Percentiles rank a stretch among this genome's conserved stretches.
Conservation (phyloP, 2,113 vertebrate species). For the Motacilla alba region DNA sequence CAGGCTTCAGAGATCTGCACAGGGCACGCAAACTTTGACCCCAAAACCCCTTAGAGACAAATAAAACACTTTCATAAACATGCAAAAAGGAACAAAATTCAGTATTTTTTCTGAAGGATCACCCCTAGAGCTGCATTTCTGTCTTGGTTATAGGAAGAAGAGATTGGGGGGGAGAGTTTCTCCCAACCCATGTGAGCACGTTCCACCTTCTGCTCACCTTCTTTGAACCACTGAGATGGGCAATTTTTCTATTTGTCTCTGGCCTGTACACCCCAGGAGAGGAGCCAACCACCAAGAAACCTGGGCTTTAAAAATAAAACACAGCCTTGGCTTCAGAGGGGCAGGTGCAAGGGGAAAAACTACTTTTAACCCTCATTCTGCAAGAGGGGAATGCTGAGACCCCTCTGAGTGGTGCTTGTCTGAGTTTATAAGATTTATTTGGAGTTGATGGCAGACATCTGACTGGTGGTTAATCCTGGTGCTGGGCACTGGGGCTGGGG, state of each 20-base stretch:
- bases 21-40: not conserved
- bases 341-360: not conserved
- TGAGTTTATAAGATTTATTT: not conserved
- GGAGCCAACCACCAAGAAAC: not conserved
- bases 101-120: not conserved
- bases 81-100: not conserved
- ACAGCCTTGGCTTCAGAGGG: not conserved
- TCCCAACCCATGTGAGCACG: not conserved
- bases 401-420: not conserved
- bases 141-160: not conserved
- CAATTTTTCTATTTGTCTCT: not conserved
- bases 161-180: not conserved
- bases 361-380: slow-evolving; percentile 14
- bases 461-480: slow-evolving; percentile 1
- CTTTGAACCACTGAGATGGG: rapidly evolving
- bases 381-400: not conserved
- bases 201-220: not conserved
- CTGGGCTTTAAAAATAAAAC: not conserved
- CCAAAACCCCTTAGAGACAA: not conserved
- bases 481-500: not conserved
- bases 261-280: not conserved
- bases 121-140: not conserved
- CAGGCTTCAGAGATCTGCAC: not conserved
- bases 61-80: not conserved
- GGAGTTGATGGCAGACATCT: not conserved